Percentiles rank a stretch among this genome's conserved stretches.
Conservation (phyloP, 2,113 vertebrate genomes). For the Procavia capensis region DNA sequence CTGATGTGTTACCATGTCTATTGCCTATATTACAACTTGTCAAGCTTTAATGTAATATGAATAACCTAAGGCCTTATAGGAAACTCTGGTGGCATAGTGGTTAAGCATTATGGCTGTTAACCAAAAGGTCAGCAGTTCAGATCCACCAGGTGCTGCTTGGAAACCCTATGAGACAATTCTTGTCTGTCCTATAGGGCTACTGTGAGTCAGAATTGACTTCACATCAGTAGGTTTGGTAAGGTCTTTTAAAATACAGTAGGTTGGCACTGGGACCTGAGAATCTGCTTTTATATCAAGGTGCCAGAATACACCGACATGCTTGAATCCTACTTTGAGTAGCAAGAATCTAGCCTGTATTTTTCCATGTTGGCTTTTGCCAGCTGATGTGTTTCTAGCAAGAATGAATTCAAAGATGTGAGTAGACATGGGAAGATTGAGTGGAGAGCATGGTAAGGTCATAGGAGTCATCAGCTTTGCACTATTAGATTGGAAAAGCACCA, state of each 20-base stretch:
- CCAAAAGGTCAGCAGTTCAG: too few species aligned
- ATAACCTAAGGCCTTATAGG: neutral
- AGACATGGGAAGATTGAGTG: neutral
- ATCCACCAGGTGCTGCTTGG: too few species aligned
- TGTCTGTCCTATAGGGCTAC: too few species aligned
- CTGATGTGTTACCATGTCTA: neutral
- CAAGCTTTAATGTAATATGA: neutral
- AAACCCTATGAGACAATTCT: too few species aligned
- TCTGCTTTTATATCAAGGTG: neutral
- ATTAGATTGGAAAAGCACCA: neutral
- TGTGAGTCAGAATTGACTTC: too few species aligned
- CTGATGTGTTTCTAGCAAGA: neutral
- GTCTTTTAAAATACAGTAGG: neutral
- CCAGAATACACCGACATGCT: neutral
- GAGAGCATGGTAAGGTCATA: neutral
- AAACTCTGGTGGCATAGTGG: too few species aligned
- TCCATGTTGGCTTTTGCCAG: neutral
- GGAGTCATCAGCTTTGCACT: neutral
- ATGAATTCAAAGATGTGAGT: neutral
- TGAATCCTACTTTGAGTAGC: neutral
- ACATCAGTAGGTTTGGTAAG: too few species aligned
- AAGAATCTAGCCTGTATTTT: neutral
- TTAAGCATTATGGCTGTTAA: too few species aligned
- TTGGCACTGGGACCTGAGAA: accelerated
- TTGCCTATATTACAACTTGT: neutral